Evolutionary conservation across 2,888 invertebrate species (phyloP).

Genomic region (Tillus elongatus): DNA sequence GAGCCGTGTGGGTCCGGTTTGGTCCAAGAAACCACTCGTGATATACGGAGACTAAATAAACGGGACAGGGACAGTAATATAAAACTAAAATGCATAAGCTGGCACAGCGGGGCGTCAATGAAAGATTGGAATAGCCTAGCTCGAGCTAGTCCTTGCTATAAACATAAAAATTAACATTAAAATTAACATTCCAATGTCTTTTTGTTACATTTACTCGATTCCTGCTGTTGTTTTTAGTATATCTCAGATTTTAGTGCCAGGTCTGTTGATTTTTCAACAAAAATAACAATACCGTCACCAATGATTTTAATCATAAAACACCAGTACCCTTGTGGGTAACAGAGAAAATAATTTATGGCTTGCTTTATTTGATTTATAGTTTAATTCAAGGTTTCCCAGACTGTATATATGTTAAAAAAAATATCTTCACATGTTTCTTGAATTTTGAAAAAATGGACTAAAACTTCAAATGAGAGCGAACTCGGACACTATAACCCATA

Average conservation of each 20-base stretch:
- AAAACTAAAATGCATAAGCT: constrained; percentile 12
- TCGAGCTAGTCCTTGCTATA: constrained; percentile 15
- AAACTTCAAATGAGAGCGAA: too few relatives aligned
- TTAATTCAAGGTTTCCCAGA: not conserved
- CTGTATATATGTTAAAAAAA: too few relatives aligned
- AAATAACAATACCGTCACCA: constrained; percentile 1
- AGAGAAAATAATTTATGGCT: constrained; percentile 24
- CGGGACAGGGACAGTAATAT: constrained; percentile 1
- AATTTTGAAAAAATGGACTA: too few relatives aligned
- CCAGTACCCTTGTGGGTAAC: constrained; percentile 19
- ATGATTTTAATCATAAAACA: constrained; percentile 1
- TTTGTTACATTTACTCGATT: constrained; percentile 8
- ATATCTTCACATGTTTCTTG: too few relatives aligned
- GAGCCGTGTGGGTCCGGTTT: constrained; percentile 18
- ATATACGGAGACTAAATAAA: constrained; percentile 1
- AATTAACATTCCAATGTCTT: constrained; percentile 13
- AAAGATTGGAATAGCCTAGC: constrained; percentile 15
- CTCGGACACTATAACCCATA: too few relatives aligned
- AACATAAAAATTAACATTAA: constrained; percentile 15
- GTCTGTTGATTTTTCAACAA: not conserved
- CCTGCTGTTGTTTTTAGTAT: constrained; percentile 9
- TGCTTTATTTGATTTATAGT: constrained; percentile 25
- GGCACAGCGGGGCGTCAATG: constrained; percentile 15
- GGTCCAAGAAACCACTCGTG: constrained; percentile 12
- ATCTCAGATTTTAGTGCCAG: too few relatives aligned